phyloP scores from a whole-genome alignment of 2,797 vertebrate species.

The Spinus pinus region DNA sequence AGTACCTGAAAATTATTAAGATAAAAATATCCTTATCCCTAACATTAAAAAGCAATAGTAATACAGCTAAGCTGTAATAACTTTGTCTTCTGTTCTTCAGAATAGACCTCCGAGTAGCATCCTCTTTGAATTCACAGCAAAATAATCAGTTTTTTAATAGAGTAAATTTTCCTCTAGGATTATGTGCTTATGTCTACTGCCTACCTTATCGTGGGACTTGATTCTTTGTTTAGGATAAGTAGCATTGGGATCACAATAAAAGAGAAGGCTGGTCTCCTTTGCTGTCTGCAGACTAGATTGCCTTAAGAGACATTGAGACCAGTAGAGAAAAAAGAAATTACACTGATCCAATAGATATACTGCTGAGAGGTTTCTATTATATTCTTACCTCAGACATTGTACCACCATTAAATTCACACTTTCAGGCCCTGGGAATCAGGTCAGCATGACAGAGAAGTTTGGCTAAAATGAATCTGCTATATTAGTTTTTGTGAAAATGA shows the following conservation, averaged over 20 bases:
- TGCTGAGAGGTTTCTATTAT: constrained; percentile 66
- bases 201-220: constrained; percentile 13
- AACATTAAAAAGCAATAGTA: not conserved
- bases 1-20: not conserved
- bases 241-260: constrained; percentile 18
- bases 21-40: not conserved
- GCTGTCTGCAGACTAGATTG: constrained; percentile 49
- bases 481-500: constrained; percentile 74
- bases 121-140: not conserved
- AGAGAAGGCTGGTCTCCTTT: constrained; percentile 21
- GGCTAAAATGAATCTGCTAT: constrained; percentile 70
- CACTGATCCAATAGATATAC: constrained; percentile 62
- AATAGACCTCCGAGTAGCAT: not conserved
- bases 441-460: constrained; percentile 62
- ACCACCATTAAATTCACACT: constrained; percentile 67
- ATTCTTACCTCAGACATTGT: constrained; percentile 50
- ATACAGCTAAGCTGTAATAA: not conserved
- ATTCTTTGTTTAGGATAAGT: constrained; percentile 62
- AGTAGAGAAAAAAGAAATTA: constrained; percentile 67
- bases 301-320: constrained; percentile 70
- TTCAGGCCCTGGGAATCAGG: constrained; percentile 62
- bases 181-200: constrained; percentile 30
- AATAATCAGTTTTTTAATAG: not conserved
- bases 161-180: constrained; percentile 28
- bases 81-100: not conserved